A percentile compares a stretch with the other conserved stretches of the same genome.
Evolutionary conservation across 2,888 invertebrate species (phyloP).

Genomic region (Oscheius onirici): DNA sequence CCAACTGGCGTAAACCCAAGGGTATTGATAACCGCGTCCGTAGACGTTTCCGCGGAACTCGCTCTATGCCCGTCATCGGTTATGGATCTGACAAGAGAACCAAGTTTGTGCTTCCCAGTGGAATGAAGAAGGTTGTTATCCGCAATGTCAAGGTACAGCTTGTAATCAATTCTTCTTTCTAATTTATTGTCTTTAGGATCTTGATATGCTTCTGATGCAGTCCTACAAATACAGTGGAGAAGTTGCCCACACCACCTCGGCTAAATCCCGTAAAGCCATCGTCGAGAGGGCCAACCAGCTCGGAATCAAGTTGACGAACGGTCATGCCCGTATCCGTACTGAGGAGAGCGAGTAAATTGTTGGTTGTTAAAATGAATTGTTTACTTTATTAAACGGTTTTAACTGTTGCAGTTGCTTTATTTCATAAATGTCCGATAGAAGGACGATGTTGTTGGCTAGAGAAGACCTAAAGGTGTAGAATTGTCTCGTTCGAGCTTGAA

Average conservation of each 20-base stretch:
- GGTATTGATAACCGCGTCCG: conserved; percentile 99
- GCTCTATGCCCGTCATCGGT: conserved; percentile 98
- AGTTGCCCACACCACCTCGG: conserved; percentile 95
- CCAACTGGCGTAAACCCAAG: conserved; percentile 97
- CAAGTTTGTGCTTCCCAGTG: conserved; percentile 95
- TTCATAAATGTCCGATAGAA: no score
- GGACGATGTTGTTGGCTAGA: not conserved
- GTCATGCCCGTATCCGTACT: conserved; percentile 92
- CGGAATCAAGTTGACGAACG: conserved; percentile 93
- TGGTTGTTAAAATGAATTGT: conserved; percentile 62
- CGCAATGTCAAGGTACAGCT: conserved; percentile 82
- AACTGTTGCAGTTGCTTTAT: not conserved
- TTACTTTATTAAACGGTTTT: conserved; percentile 20
- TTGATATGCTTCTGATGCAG: conserved; percentile 98
- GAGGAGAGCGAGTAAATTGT: conserved; percentile 93
- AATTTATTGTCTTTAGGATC: conserved; percentile 78
- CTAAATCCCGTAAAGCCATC: conserved; percentile 94
- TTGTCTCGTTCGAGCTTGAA: no score
- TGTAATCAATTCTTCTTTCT: not conserved
- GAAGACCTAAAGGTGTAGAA: not conserved
- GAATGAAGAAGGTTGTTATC: conserved; percentile 93
- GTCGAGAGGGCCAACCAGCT: conserved; percentile 91
- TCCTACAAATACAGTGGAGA: conserved; percentile 96
- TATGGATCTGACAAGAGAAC: conserved; percentile 95
- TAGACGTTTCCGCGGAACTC: conserved; percentile 98